Percentiles rank a stretch among this genome's conserved stretches.
phyloP scores from a whole-genome alignment of 2,797 vertebrate species.

The Mormyrops boulengeri region DNA sequence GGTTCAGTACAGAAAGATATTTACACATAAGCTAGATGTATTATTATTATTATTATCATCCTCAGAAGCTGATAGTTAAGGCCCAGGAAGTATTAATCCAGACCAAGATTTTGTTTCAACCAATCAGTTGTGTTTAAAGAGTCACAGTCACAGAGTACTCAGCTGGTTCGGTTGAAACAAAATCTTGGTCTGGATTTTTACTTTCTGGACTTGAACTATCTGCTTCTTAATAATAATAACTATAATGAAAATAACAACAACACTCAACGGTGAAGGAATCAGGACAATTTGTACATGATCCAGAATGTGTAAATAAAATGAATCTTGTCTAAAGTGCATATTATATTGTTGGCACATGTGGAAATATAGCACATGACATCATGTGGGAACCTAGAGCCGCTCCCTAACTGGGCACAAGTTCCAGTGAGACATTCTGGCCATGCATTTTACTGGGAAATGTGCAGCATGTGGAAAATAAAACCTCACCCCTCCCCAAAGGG shows the following conservation, averaged over 20 bases:
- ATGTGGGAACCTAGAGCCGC: background rate
- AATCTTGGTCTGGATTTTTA: background rate
- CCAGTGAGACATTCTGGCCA: conserved; percentile 9
- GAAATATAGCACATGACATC: background rate
- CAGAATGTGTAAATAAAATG: background rate
- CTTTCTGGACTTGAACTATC: background rate
- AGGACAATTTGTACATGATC: background rate
- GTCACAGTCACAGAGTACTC: background rate
- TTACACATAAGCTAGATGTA: background rate
- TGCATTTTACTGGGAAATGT: conserved; percentile 7
- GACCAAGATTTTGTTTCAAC: background rate
- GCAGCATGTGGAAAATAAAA: background rate
- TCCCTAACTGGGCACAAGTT: background rate
- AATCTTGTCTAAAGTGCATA: background rate
- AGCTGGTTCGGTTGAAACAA: background rate
- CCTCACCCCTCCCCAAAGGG: background rate
- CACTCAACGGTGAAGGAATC: background rate
- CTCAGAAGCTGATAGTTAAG: background rate
- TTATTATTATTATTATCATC: background rate
- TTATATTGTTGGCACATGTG: background rate
- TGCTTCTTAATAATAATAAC: background rate
- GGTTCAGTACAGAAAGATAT: background rate
- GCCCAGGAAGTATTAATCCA: background rate
- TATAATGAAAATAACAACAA: background rate
- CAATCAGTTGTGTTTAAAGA: background rate